These are phyloP conservation scores for Axinella damicornis DNA, from an alignment of 37 sponge, comb jelly and placozoan species.

Conservation along the genomic window DNA sequence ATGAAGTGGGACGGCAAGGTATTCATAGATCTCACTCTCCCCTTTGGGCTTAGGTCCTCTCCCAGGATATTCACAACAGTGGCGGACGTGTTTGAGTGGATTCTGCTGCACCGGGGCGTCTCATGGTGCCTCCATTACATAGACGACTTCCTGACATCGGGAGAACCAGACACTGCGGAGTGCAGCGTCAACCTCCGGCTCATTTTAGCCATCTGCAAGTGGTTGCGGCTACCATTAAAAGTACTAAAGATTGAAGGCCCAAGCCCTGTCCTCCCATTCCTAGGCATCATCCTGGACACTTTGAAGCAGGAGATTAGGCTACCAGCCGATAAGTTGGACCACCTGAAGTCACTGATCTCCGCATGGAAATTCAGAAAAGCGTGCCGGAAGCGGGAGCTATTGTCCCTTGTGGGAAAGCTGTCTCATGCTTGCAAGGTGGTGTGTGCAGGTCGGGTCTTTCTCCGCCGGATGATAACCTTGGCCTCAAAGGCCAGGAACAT, in stretches of 20 bases:
- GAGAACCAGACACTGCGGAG: not conserved
- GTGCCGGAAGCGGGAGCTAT: slow-evolving; percentile 19
- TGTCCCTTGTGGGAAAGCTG: slow-evolving; percentile 14
- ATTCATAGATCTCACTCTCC: slow-evolving; percentile 7
- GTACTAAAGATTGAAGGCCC: slow-evolving; percentile 22
- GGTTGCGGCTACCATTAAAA: not conserved
- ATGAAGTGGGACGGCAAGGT: slow-evolving; percentile 14
- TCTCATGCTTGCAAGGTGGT: slow-evolving; percentile 5
- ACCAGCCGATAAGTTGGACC: slow-evolving; percentile 3
- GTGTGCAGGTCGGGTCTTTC: not conserved
- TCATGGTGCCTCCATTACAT: slow-evolving; percentile 17
- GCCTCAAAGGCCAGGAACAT: not conserved
- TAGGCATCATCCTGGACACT: slow-evolving; percentile 26
- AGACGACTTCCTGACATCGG: slow-evolving; percentile 30
- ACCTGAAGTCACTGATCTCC: not conserved
- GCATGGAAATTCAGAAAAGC: not conserved
- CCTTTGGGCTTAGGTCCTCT: slow-evolving; percentile 17
- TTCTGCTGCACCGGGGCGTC: not conserved
- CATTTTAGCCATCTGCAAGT: not conserved
- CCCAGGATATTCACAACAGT: slow-evolving; percentile 9
- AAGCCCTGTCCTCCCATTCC: not conserved
- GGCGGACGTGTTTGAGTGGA: slow-evolving; percentile 31
- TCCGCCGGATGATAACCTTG: slow-evolving; percentile 7
- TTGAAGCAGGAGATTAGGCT: not conserved
- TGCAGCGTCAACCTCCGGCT: not conserved